A percentile compares a stretch with the other conserved stretches of the same genome.
Conservation (phyloP, 2,888 invertebrate species). For the Malacosoma neustria region DNA sequence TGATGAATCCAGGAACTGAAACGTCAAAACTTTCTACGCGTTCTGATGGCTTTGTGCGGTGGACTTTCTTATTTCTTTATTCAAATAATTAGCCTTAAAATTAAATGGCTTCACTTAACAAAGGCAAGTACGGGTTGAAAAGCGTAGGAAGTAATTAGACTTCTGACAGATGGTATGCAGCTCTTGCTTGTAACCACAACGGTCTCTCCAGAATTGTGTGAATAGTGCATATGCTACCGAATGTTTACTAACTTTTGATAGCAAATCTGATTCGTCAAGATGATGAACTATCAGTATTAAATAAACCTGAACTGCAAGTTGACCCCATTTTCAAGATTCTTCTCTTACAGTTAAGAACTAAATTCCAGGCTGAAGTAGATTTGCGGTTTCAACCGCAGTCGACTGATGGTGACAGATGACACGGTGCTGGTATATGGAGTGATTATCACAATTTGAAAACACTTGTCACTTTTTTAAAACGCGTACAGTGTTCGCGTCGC, state of each 20-base stretch:
- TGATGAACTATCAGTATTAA: too few species aligned
- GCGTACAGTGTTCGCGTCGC: too few species aligned
- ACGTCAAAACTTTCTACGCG: slow-evolving; percentile 45
- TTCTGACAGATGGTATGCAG: slow-evolving; percentile 52
- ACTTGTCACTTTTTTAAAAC: too few species aligned
- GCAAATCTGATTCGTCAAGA: too few species aligned
- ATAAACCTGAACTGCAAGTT: too few species aligned
- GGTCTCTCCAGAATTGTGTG: not conserved
- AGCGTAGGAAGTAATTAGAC: slow-evolving; percentile 63
- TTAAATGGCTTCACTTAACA: slow-evolving; percentile 41
- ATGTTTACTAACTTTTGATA: not conserved
- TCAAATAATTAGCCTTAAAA: slow-evolving; percentile 52
- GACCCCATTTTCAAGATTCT: too few species aligned
- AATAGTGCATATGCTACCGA: not conserved
- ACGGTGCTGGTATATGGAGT: too few species aligned
- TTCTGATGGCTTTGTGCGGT: slow-evolving; percentile 40
- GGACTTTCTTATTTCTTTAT: slow-evolving; percentile 60
- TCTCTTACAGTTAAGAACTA: too few species aligned
- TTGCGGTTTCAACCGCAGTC: too few species aligned
- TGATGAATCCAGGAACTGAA: slow-evolving; percentile 30
- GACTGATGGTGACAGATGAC: too few species aligned
- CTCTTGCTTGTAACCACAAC: slow-evolving; percentile 27
- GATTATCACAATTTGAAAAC: too few species aligned
- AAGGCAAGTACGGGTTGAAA: slow-evolving; percentile 45
- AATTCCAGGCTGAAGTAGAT: too few species aligned